Evolutionary conservation across 2,888 invertebrate genomes (phyloP).

Genomic region (Drosophila mimica): DNA sequence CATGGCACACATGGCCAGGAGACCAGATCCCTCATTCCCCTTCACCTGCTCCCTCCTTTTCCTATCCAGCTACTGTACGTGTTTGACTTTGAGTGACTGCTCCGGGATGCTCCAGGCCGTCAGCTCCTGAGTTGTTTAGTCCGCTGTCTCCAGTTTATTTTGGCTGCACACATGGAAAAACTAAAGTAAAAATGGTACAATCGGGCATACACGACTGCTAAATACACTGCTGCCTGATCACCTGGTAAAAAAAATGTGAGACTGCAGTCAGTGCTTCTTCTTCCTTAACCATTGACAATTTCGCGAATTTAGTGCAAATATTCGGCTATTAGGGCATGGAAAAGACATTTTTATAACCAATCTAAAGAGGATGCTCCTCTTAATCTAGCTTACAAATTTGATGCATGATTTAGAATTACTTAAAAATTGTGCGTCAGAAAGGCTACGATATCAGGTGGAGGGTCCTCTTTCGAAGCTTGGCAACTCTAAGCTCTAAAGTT

Average conservation of each 20-base stretch:
- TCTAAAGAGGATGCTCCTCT: not conserved
- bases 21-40: not conserved
- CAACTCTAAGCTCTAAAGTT: not conserved
- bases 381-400: not conserved
- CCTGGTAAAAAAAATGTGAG: not conserved
- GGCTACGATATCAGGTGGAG: not conserved
- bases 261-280: not conserved
- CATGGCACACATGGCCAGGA: slow-evolving; percentile 56
- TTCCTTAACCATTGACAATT: not conserved
- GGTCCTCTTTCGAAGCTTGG: not conserved
- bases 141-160: slow-evolving; percentile 40
- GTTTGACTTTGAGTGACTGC: slow-evolving; percentile 73
- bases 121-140: not conserved
- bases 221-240: not conserved
- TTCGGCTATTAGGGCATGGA: not conserved
- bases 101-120: not conserved
- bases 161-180: slow-evolving; percentile 44
- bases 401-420: not conserved
- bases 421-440: not conserved
- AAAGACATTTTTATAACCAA: not conserved
- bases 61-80: slow-evolving; percentile 55
- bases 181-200: slow-evolving; percentile 7
- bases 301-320: too few species aligned
- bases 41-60: not conserved
- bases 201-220: not conserved